Base-by-base conservation (phyloP, 2,797 vertebrate species). In the Echiichthys vipera region DNA sequence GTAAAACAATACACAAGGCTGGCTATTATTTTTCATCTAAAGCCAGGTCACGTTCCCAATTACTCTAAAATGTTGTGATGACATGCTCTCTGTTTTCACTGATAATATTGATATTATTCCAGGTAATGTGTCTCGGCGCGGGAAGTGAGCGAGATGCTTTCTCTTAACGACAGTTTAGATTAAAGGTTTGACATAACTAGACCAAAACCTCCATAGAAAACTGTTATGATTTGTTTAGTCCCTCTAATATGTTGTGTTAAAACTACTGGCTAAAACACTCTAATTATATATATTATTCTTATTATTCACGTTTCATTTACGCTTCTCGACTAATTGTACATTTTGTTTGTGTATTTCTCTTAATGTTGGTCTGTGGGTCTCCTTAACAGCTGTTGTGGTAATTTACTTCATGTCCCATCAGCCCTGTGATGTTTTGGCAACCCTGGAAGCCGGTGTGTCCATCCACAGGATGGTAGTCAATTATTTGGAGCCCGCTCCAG, bases 81-180 rank as follows among this genome's bases (percentile, higher is more conserved):
- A 90, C 85, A 92, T 84, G 72, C 71, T 71, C 45, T 65, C 46
- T 89, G 91, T 93, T 94, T 93, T 85, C 77, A 81, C 56, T 84
- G 68, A 93, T 88, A 92, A 92, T 88, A 86, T 87, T 90, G 58
- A 85, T 88, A 88, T 92, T 91, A 89, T 91, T 89, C 51, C 75
- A 84, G 78, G 71, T 91, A 88, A 92, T 84, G 77, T 30, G 32
- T 78, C 30, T 76, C 32, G n/a, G 57, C 74, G 55, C 32, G 8
- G 65, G 62, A 83, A 58, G 51, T 20, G 22, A 75, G 71, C 22
- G 30, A 62, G 47, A 56, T 45, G 55, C 18, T 64, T 25, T 25
- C 24, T 62, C 17, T 62, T 37, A 61, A 59, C 56, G 69, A 59
- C 11, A 50, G 37, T 45, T 66, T n/a, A 43, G 55, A 63, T 74